Percentiles rank a stretch among this genome's conserved stretches.
Conservation (phyloP, 1,140 invertebrate species). For the Eupeodes corollae region DNA sequence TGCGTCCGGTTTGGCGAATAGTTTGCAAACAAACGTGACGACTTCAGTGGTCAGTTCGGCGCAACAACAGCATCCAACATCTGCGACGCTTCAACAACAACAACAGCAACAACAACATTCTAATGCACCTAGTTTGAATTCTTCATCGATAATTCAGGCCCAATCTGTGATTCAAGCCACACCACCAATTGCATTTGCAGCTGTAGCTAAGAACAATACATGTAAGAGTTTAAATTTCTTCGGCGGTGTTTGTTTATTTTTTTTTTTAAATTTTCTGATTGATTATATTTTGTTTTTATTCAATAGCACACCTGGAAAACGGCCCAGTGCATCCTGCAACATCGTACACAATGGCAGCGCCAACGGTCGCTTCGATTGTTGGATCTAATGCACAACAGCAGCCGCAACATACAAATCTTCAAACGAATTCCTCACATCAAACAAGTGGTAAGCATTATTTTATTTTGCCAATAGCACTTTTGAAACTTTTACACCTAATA, state of each 20-base stretch:
- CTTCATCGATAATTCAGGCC: conserved; percentile 20
- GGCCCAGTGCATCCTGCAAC: conserved; percentile 21
- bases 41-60: background rate
- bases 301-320: conserved; percentile 32
- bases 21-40: background rate
- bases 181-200: conserved; percentile 37
- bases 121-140: background rate
- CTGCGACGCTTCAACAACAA: conserved; percentile 1
- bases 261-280: background rate
- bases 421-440: conserved; percentile 35
- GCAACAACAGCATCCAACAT: background rate
- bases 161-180: conserved; percentile 37
- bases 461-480: background rate
- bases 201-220: conserved; percentile 37
- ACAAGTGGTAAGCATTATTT: conserved; percentile 28
- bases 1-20: background rate
- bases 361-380: conserved; percentile 26
- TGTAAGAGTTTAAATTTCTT: conserved; percentile 18
- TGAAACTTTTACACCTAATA: too few relatives aligned
- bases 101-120: conserved; percentile 13
- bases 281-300: conserved; percentile 1
- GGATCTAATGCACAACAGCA: conserved; percentile 18
- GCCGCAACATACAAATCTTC: conserved; percentile 32
- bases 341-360: conserved; percentile 12
- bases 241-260: background rate